phyloP scores from a whole-genome alignment of 2,113 vertebrate species.

The Procavia capensis region DNA sequence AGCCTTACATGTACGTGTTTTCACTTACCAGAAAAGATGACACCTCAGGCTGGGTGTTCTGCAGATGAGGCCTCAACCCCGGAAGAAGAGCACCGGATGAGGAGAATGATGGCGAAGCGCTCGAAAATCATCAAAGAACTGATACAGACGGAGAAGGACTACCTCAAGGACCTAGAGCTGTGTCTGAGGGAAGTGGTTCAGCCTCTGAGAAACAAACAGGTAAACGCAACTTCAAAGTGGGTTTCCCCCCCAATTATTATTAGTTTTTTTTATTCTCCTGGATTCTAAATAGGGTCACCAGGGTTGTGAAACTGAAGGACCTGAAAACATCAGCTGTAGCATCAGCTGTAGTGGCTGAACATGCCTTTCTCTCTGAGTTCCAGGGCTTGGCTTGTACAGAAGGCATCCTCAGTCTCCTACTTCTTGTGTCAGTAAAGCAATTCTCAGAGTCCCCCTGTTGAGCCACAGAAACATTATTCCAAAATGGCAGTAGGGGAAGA shows the following conservation, averaged over 20 bases:
- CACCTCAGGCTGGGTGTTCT: conserved; percentile 83
- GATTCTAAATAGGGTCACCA: neutral
- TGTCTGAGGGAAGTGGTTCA: conserved; percentile 94
- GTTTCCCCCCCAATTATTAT: neutral
- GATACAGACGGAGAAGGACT: conserved; percentile 95
- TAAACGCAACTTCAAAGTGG: conserved; percentile 56
- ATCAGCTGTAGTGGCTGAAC: rapidly evolving
- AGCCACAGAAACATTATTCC: neutral
- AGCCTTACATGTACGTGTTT: conserved; percentile 22
- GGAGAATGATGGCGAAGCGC: conserved; percentile 92
- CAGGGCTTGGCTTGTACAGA: too few relatives aligned
- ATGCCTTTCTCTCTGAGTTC: neutral
- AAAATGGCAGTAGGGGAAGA: neutral
- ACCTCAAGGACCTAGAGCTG: conserved; percentile 92
- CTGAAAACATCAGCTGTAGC: rapidly evolving
- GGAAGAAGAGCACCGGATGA: conserved; percentile 87
- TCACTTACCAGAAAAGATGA: conserved; percentile 93
- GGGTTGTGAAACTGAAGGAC: neutral
- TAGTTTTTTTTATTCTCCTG: too few relatives aligned
- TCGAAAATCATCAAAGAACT: conserved; percentile 94
- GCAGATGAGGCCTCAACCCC: conserved; percentile 73
- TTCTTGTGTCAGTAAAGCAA: neutral
- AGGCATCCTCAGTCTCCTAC: rapidly evolving
- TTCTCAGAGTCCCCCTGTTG: neutral
- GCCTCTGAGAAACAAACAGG: conserved; percentile 93